Conservation (phyloP, 2,797 vertebrate genomes). For the Pempheris klunzingeri region DNA sequence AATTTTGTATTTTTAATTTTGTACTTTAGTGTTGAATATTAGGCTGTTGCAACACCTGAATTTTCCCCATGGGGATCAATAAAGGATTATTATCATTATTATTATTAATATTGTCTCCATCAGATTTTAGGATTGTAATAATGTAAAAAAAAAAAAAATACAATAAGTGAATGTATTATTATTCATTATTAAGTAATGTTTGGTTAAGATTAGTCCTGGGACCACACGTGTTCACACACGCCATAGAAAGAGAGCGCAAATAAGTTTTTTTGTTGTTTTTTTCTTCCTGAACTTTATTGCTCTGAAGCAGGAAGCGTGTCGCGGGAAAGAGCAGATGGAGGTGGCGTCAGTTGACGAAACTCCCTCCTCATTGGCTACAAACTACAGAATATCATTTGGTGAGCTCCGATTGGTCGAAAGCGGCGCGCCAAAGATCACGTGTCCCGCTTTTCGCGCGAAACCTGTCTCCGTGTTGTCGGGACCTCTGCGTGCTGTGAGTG, state of each 20-base stretch:
- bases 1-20: no score
- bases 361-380: slow-evolving; percentile 56
- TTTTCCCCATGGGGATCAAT: no score
- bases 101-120: not conserved
- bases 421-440: slow-evolving; percentile 86
- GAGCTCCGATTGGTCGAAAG: slow-evolving; percentile 78
- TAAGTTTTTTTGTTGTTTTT: not conserved
- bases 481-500: slow-evolving; percentile 9
- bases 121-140: not conserved
- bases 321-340: not conserved
- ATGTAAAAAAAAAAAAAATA: not conserved
- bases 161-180: no score
- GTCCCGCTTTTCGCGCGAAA: slow-evolving; percentile 85
- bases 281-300: not conserved
- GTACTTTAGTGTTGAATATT: no score
- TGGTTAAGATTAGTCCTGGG: not conserved
- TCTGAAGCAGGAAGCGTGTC: slow-evolving; percentile 14
- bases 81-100: no score
- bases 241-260: not conserved
- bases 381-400: not conserved
- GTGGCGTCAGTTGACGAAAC: not conserved
- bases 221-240: not conserved
- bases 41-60: no score
- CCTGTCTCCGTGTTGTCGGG: slow-evolving; percentile 25
- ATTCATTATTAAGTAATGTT: not conserved